Percentiles rank a stretch among this genome's conserved stretches.
These are phyloP conservation scores for Oscheius sp. DNA, from an alignment of 2,888 invertebrate genomes.

Conservation along the genomic window DNA sequence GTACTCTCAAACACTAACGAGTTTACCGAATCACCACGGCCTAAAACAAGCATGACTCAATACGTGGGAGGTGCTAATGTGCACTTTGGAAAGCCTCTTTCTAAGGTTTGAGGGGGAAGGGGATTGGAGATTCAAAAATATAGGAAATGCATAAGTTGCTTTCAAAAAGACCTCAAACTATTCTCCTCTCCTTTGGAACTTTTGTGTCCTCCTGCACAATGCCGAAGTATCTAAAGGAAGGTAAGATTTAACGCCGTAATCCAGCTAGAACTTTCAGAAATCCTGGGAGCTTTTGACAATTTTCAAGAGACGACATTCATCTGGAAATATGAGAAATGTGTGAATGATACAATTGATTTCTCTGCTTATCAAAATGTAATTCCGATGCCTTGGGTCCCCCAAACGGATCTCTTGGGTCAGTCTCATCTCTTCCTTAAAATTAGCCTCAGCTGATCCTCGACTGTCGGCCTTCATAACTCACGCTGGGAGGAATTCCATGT, in stretches of 20 bases:
- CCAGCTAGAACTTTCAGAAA: not conserved
- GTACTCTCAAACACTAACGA: slow-evolving; percentile 17
- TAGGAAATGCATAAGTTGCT: not conserved
- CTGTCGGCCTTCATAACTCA: slow-evolving; percentile 22
- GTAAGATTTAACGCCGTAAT: not conserved
- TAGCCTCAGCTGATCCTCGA: slow-evolving; percentile 9
- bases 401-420: slow-evolving; percentile 24
- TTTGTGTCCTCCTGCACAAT: slow-evolving; percentile 2
- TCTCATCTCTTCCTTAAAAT: not conserved
- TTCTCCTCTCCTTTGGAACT: slow-evolving; percentile 16
- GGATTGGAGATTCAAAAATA: not conserved
- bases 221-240: not conserved
- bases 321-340: slow-evolving; percentile 25
- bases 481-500: slow-evolving; percentile 27
- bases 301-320: slow-evolving; percentile 13
- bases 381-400: slow-evolving; percentile 7
- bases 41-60: slow-evolving; percentile 20
- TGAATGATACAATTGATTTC: slow-evolving; percentile 12
- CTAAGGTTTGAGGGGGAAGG: not conserved
- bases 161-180: not conserved
- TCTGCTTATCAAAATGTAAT: slow-evolving; percentile 6
- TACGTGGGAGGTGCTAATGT: slow-evolving; percentile 20
- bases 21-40: slow-evolving; percentile 24
- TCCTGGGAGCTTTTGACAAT: slow-evolving; percentile 1
- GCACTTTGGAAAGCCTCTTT: slow-evolving; percentile 1